Base-by-base conservation (phyloP, 2,797 vertebrate genomes). In the Eulemur rubriventer region DNA sequence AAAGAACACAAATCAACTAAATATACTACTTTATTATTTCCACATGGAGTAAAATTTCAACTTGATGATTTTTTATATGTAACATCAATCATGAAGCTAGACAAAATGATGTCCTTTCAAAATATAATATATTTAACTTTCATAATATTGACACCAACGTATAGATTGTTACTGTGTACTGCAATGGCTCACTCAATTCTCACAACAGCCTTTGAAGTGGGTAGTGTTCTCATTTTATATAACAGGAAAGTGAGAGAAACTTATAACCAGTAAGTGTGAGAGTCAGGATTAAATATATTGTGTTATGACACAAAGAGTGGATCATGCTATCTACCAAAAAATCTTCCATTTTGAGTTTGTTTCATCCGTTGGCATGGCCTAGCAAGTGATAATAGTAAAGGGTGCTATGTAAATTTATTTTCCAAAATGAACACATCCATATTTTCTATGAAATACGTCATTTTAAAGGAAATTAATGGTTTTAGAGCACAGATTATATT, bases 391-490 rank as follows among this genome's bases (percentile, higher is more conserved):
- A 11, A 67, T 81, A 75, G 41, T 63, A 73, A 95, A 94, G 41
- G 73, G 6, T 65, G 43, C 7, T 55, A 48, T 41, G 22, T 61
- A 93, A 90, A 79, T 69, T 78, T 30, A 69, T 83, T 79, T 91
- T 91, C 28, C 2, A 94, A 95, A 90, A 69, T 22, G 3, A 72
- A 52, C 1, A 28, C 30, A 7, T 81, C 26, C 17, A 59, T 81
- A 61, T 91, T 82, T 57, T 89, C 2, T 46, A 78, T 46, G 65
- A 93, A 94, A 59, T 17, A 30, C 65, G 43, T 4, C 3, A 82
- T n/a, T 30, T 96, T 78, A 92, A 93, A 89, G 17, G 8, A 93
- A 96, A 93, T 63, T 72, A 84, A 46, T 57, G 20, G 24, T 48
- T 85, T 93, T 43, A 93, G 38, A 94, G 88, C 38, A 80, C 7